These are phyloP conservation scores for Spodoptera litura DNA, from an alignment of 1,140 invertebrate genomes.

Conservation along the genomic window DNA sequence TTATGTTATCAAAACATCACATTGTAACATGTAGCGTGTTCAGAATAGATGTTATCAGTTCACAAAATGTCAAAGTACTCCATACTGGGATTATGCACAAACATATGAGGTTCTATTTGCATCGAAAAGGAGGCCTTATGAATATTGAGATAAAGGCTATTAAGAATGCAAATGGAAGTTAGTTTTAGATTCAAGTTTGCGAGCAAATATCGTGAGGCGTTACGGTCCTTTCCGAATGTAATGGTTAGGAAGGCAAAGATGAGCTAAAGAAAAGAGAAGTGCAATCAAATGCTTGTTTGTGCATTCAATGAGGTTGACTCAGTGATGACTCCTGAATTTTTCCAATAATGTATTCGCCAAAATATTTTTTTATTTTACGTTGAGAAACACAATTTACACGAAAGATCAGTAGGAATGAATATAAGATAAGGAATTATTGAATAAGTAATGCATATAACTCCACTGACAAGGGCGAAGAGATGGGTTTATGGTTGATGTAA, in stretches of 20 bases:
- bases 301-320: background rate
- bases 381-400: no score
- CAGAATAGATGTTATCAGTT: conserved; percentile 48
- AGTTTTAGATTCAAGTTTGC: conserved; percentile 44
- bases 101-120: background rate
- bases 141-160: conserved; percentile 23
- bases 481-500: no score
- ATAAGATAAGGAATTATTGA: no score
- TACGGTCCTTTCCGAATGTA: conserved; percentile 48
- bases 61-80: conserved; percentile 51
- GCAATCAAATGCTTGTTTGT: background rate
- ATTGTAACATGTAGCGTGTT: conserved; percentile 33
- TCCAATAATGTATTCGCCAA: no score
- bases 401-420: no score
- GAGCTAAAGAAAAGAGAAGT: background rate
- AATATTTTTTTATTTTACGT: no score
- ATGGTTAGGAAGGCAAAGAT: conserved; percentile 38
- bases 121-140: conserved; percentile 23
- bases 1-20: conserved; percentile 34
- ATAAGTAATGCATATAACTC: no score
- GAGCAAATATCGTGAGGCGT: conserved; percentile 46
- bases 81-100: conserved; percentile 29
- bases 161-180: conserved; percentile 37
- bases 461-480: no score
- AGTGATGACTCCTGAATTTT: background rate